phyloP scores from a whole-genome alignment of 2,888 invertebrate genomes.

The Eupithecia pulchellata region DNA sequence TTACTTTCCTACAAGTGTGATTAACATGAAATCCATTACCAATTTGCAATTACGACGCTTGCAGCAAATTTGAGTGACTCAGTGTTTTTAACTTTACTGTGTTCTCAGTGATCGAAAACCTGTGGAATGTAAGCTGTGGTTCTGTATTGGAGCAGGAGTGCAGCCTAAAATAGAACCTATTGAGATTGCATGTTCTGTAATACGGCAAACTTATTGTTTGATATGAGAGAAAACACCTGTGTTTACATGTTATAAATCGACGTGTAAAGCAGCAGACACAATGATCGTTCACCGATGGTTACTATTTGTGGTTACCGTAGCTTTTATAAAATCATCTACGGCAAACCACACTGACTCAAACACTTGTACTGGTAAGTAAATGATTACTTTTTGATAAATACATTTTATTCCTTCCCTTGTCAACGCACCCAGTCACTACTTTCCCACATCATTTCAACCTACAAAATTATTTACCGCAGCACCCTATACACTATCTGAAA shows the following conservation, averaged over 20 bases:
- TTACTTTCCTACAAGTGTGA: constrained; percentile 49
- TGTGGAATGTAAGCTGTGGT: constrained; percentile 64
- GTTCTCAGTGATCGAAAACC: constrained; percentile 66
- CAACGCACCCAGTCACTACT: constrained; percentile 38
- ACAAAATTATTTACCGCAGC: constrained; percentile 19
- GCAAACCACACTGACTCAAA: constrained; percentile 34
- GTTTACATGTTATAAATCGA: constrained; percentile 48
- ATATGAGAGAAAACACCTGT: constrained; percentile 55
- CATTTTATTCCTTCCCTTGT: constrained; percentile 41
- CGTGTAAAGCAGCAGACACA: constrained; percentile 54
- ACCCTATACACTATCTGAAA: constrained; percentile 25
- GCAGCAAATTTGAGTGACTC: constrained; percentile 70
- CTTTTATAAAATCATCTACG: constrained; percentile 48
- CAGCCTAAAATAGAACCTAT: constrained; percentile 62
- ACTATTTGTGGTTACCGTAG: constrained; percentile 56
- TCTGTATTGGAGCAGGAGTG: constrained; percentile 50
- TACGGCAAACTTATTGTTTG: constrained; percentile 51
- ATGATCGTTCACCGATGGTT: constrained; percentile 62
- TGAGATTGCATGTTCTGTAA: constrained; percentile 55
- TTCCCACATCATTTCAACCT: constrained; percentile 22
- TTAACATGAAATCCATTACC: constrained; percentile 47
- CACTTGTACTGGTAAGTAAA: constrained; percentile 40
- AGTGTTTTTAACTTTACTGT: constrained; percentile 71
- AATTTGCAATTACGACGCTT: constrained; percentile 57
- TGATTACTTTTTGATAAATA: constrained; percentile 65